A percentile compares a stretch with the other conserved stretches of the same genome.
These are phyloP conservation scores for Drosophila ochracea DNA, from an alignment of 2,888 invertebrate species.

Conservation along the genomic window DNA sequence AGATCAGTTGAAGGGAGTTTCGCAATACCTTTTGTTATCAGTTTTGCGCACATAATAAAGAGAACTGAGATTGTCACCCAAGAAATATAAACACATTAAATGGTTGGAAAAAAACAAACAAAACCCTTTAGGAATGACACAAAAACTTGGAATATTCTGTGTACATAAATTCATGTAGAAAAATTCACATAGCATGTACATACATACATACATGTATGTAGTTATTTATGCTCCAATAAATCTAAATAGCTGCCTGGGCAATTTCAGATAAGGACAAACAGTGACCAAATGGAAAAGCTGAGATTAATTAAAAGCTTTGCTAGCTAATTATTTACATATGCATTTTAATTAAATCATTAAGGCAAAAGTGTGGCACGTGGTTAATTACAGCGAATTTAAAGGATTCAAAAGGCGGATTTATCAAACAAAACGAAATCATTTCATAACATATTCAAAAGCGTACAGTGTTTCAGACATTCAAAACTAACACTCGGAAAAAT, in stretches of 20 bases:
- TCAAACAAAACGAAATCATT: not conserved
- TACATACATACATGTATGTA: no score
- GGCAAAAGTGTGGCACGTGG: not conserved
- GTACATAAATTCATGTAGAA: not conserved
- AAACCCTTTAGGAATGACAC: not conserved
- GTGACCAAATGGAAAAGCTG: not conserved
- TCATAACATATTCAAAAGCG: not conserved
- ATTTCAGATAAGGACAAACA: not conserved
- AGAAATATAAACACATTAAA: not conserved
- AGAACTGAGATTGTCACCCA: not conserved
- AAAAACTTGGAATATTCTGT: not conserved
- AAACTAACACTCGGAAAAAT: not conserved
- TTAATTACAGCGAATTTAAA: not conserved
- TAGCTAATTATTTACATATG: not conserved
- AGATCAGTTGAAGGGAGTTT: slow-evolving; percentile 28
- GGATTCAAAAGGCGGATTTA: not conserved
- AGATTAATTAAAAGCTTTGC: not conserved
- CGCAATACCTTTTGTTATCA: slow-evolving; percentile 43
- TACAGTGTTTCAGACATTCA: not conserved
- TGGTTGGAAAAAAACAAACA: not conserved
- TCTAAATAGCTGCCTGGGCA: not conserved
- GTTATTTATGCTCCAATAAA: not conserved
- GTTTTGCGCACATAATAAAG: slow-evolving; percentile 15
- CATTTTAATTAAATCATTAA: not conserved
- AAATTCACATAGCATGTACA: not conserved